Evolutionary conservation across 2,797 vertebrate species (phyloP), one percentile per base, ranked within the genome.

Genomic region (Sciaenops ocellatus): DNA sequence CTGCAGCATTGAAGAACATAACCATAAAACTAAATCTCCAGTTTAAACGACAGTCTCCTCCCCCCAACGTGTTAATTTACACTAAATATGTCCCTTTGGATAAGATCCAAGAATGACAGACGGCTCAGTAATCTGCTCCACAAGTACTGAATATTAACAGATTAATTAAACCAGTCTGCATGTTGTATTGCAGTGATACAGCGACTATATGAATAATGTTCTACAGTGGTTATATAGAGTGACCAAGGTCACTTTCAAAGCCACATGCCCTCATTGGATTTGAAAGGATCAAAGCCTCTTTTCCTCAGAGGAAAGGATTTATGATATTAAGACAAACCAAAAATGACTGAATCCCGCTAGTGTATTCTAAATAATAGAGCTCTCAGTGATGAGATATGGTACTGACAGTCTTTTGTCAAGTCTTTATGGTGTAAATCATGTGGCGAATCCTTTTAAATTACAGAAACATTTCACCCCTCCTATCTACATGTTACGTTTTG

Each of bases 21-120:
- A 84, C 82, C 84, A 85, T 92, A 83, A 92, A 92, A 87, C 80
- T 71, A 73, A 84, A 85, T 82, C 78, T 83, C 62, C 65, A 73
- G 30, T 84, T 85, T 82, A 92, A 89, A 86, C 69, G 51, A 76
- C 57, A 55, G 65, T 75, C 69, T 84, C 73, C 30, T 76, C 28
- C n/a, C 74, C 70, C 79, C 74, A 67, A 65, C 3, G 55, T 89
- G 85, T 93, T 93, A 91, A 92, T 92, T 88, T 77, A 87, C 73
- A 38, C 76, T 74, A 73, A 84, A 89, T 76, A 83, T 85, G 41
- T 85, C 78, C 74, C 59, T 61, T 68, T 90, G 87, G 85, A 83
- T 34, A 38, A 50, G 69, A 48, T 76, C 85, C 82, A 84, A 78
- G 76, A 82, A 65, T 65, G 77, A 80, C 79, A 87, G 70, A 51